Percentiles rank a stretch among this genome's conserved stretches.
Conservation (phyloP, 2,113 vertebrate species). For the Circaetus cinerascens region DNA sequence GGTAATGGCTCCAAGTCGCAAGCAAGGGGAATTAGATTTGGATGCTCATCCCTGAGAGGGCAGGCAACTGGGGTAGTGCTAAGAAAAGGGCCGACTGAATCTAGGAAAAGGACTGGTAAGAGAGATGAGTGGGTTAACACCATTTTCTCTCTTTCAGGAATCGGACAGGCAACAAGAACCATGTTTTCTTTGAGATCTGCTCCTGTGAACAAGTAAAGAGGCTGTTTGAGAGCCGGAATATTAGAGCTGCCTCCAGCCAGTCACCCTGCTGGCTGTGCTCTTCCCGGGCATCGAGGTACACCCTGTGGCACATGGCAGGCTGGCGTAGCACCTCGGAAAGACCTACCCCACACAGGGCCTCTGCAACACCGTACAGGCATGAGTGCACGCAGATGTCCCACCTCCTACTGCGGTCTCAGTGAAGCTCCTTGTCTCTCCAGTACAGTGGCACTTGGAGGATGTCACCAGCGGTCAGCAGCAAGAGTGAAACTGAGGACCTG, state of each 20-base stretch:
- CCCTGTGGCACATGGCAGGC: neutral
- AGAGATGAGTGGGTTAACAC: neutral
- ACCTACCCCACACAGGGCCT: neutral
- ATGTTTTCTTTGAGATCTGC: neutral
- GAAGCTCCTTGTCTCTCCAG: neutral
- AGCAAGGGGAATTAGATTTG: neutral
- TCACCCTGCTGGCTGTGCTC: neutral
- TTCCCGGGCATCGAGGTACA: fast-evolving
- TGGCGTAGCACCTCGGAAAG: fast-evolving
- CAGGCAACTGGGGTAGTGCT: neutral
- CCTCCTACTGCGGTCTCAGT: neutral
- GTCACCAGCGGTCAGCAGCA: neutral
- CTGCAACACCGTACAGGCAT: neutral
- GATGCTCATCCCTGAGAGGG: neutral
- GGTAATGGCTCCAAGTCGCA: neutral
- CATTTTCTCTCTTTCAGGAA: neutral
- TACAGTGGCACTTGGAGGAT: neutral
- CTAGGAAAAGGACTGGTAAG: neutral
- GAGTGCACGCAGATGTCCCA: neutral
- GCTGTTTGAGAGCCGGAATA: neutral
- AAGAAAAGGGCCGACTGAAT: neutral
- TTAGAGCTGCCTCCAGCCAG: neutral
- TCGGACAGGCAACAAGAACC: neutral
- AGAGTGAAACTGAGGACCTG: neutral
- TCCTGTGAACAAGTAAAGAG: neutral